Base-by-base conservation (phyloP, 2,797 vertebrate genomes). In the Peromyscus nudipes region DNA sequence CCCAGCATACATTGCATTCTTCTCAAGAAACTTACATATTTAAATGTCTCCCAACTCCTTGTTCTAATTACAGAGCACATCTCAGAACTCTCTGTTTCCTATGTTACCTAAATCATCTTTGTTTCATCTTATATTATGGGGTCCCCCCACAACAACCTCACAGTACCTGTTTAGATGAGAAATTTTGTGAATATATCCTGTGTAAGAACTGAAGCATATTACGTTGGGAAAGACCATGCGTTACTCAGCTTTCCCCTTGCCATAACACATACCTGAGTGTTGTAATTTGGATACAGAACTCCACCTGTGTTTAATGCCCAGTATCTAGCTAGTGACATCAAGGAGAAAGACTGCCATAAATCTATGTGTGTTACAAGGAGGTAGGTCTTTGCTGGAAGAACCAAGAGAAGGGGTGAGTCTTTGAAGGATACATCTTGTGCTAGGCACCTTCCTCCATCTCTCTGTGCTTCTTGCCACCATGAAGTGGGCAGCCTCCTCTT, bases 71-170 rank as follows among this genome's bases (percentile, higher is more conserved):
- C 14, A 49, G 46, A 82, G 6, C 25, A 75, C 25, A 62, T 79
- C 25, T 82, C 8, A 64, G 23, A 55, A 31, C 34, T 77, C 76
- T 31, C 11, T 93, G 11, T 65, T 96, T 92, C 55, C 79, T 89
- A 14, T 37, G 43, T 10, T 34, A 4, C 3, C 57, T 0, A 4
- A 1, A 5, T 46, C 19, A 43, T 90, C 52, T 79, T 91, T 4
- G 10, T 77, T 95, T 89, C 43, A 55, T 93, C 40, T 55, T 77
- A 21, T 14, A 14, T 0, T 34, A 23, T 62, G 60, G 4, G 10
- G 46, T 5, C 21, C 1, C n/a, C 9, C 6, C 5, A 19, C 1
- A 23, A 19, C 1, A 27, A 94, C 37, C 3, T 4, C 2, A 43
- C 55, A 77, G 34, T 64, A 60, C 62, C 46, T 76, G 1, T 43